Conservation (phyloP, 2,113 vertebrate genomes). For the Potamarius usumacintae region DNA sequence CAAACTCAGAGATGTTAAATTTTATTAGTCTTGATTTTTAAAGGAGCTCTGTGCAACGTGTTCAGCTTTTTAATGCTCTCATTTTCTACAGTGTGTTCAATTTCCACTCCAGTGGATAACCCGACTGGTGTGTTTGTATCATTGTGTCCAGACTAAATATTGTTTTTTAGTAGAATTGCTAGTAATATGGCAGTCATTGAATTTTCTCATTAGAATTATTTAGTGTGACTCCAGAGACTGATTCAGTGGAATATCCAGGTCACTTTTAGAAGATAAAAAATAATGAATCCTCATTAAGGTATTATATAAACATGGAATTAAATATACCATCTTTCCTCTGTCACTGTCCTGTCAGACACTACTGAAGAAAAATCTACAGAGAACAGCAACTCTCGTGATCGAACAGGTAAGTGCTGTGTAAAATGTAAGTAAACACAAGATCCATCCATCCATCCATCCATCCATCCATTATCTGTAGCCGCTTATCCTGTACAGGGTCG, state of each 20-base stretch:
- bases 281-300: not conserved
- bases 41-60: not conserved
- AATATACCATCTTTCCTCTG: not conserved
- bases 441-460: too few relatives aligned
- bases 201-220: conserved; percentile 24
- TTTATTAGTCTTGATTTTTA: not conserved
- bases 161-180: not conserved
- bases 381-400: conserved; percentile 36
- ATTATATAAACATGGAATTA: not conserved
- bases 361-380: conserved; percentile 55
- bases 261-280: not conserved
- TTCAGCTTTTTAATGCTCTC: not conserved
- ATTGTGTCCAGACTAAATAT: not conserved
- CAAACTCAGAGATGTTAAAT: not conserved
- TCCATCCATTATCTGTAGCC: too few relatives aligned
- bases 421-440: too few relatives aligned
- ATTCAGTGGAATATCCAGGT: conserved; percentile 33
- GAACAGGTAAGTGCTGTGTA: conserved; percentile 45
- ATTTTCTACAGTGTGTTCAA: conserved; percentile 48
- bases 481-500: too few relatives aligned
- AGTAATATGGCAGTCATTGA: not conserved
- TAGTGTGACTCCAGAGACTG: not conserved
- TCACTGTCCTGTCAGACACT: conserved; percentile 37
- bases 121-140: conserved; percentile 54
- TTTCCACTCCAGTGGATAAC: conserved; percentile 37